Evolutionary conservation across 2,113 vertebrate species (phyloP).

Genomic region (Ophthalmolycus amberensis): DNA sequence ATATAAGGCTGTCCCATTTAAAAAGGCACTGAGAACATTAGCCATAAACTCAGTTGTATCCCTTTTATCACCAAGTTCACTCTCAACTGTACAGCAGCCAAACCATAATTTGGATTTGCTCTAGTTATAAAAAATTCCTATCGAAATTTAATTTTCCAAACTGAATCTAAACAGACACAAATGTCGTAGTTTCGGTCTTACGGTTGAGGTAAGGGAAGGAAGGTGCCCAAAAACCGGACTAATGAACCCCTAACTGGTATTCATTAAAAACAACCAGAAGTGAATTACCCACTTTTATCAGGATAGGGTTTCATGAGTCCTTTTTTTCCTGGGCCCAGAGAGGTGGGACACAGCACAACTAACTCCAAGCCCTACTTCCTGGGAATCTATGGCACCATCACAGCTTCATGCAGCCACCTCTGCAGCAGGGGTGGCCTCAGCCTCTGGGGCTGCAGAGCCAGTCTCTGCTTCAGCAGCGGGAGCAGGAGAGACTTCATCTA

Average conservation of each 20-base stretch:
- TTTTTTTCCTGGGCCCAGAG: constrained; percentile 21
- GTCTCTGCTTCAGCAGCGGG: constrained; percentile 55
- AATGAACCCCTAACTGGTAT: constrained; percentile 45
- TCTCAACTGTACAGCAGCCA: constrained; percentile 20
- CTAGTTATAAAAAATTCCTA: constrained; percentile 9
- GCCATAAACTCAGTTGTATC: neutral
- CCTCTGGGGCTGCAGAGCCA: constrained; percentile 43
- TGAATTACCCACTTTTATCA: neutral
- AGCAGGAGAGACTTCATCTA: constrained; percentile 56
- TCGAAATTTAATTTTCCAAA: constrained; percentile 25
- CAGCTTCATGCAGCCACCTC: constrained; percentile 62
- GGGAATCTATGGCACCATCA: constrained; percentile 19
- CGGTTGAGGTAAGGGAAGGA: constrained; percentile 24
- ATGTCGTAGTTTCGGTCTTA: constrained; percentile 34
- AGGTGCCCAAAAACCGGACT: constrained; percentile 46
- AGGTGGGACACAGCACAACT: constrained; percentile 38
- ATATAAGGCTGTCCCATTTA: constrained; percentile 5
- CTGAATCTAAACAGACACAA: constrained; percentile 38
- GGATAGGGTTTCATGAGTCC: constrained; percentile 48
- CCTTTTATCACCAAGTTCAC: constrained; percentile 12
- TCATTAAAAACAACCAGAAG: neutral
- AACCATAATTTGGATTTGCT: constrained; percentile 31
- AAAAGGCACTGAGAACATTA: constrained; percentile 55
- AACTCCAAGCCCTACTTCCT: constrained; percentile 25
- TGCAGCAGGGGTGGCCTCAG: constrained; percentile 48